phyloP scores from a whole-genome alignment of 2,113 vertebrate genomes.

The Nematolebias whitei region DNA sequence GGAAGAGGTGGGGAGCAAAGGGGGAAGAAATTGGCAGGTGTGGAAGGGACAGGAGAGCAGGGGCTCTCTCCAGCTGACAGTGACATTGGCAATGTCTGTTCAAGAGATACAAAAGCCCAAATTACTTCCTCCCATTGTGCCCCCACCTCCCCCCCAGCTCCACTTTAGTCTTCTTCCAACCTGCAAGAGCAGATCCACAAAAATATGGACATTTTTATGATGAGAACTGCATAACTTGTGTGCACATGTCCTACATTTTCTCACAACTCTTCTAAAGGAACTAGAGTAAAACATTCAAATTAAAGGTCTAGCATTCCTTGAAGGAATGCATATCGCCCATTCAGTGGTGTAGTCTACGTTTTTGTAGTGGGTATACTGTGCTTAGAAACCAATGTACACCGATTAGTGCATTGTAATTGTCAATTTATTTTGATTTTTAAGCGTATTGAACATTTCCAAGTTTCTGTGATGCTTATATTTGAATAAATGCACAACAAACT shows the following conservation, averaged over 20 bases:
- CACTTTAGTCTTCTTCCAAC: slow-evolving; percentile 6
- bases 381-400: too few species aligned
- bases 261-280: neutral
- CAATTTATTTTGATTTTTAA: too few species aligned
- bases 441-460: too few species aligned
- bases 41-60: slow-evolving; percentile 43
- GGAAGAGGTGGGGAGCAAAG: slow-evolving; percentile 39
- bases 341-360: too few species aligned
- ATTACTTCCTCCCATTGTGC: slow-evolving; percentile 3
- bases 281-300: neutral
- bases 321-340: too few species aligned
- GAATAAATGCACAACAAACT: too few species aligned
- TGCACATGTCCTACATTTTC: slow-evolving; percentile 11
- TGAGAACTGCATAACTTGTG: slow-evolving; percentile 12
- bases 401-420: too few species aligned
- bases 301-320: too few species aligned
- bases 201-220: slow-evolving; percentile 43
- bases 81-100: slow-evolving; percentile 65
- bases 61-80: slow-evolving; percentile 30
- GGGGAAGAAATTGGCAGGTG: slow-evolving; percentile 61
- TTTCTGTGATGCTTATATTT: too few species aligned
- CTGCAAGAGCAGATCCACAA: slow-evolving; percentile 44
- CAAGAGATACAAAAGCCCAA: slow-evolving; percentile 50
- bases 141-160: slow-evolving; percentile 3
- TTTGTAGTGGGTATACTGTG: too few species aligned